Conservation (phyloP, 2,113 vertebrate species). For the Leuciscus idus region DNA sequence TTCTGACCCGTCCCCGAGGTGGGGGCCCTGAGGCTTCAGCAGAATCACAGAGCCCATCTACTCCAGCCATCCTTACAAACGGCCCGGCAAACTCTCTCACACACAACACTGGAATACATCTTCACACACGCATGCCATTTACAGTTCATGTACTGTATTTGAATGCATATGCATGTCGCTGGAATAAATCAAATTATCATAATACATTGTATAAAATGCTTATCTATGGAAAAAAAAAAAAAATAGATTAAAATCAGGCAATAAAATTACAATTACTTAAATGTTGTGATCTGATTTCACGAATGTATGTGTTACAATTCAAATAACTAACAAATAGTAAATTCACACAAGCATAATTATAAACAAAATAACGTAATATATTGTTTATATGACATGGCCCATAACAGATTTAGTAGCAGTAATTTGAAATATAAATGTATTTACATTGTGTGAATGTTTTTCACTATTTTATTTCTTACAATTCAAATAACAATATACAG, state of each 20-base stretch:
- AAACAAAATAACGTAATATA: neutral
- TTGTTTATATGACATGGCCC: neutral
- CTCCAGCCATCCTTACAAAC: slow-evolving; percentile 65
- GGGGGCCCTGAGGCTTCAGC: slow-evolving; percentile 58
- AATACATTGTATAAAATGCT: neutral
- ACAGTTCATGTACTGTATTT: neutral
- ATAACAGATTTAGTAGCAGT: neutral
- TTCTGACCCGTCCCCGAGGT: slow-evolving; percentile 74
- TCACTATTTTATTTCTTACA: neutral
- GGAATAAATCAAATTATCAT: neutral
- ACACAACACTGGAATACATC: slow-evolving; percentile 24
- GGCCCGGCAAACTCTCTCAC: slow-evolving; percentile 15
- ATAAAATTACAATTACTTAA: neutral
- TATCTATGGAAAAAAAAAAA: neutral
- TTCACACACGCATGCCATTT: slow-evolving; percentile 24
- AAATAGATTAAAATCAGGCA: neutral
- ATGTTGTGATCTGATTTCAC: neutral
- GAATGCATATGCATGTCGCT: neutral
- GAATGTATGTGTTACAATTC: neutral
- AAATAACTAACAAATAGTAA: neutral
- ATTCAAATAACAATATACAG: neutral
- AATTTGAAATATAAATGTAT: neutral
- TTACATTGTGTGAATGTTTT: neutral
- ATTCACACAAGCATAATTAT: neutral
- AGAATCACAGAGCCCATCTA: slow-evolving; percentile 73